A percentile compares a stretch with the other conserved stretches of the same genome.
Conservation (phyloP, 2,888 invertebrate species). For the Pseudococcus viburni region DNA sequence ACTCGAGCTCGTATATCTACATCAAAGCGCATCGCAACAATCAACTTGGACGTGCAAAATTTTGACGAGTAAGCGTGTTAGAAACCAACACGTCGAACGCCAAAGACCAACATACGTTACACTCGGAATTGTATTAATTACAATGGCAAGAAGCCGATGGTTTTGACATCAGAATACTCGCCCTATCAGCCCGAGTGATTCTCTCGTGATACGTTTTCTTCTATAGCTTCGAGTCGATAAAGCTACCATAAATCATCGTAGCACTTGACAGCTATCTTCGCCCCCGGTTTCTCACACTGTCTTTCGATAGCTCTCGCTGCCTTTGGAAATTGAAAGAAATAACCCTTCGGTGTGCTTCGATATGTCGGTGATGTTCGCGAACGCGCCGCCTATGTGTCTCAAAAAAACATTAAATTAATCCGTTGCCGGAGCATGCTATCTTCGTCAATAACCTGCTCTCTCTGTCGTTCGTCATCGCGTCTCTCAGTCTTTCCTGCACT, state of each 20-base stretch:
- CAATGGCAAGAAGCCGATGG: conserved; percentile 42
- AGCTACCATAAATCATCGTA: conserved; percentile 38
- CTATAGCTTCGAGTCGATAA: conserved; percentile 17
- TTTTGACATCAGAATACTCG: conserved; percentile 21
- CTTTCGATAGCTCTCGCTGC: background rate
- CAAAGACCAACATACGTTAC: conserved; percentile 32
- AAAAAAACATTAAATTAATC: conserved; percentile 42
- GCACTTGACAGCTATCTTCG: conserved; percentile 37
- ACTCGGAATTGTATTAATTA: conserved; percentile 46
- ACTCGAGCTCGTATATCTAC: background rate
- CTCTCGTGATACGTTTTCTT: background rate
- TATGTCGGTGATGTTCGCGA: background rate
- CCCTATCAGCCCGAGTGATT: conserved; percentile 18
- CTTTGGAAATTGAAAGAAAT: conserved; percentile 3
- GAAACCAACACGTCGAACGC: conserved; percentile 5
- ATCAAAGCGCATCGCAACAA: background rate
- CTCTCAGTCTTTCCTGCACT: background rate
- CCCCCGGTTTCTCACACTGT: background rate
- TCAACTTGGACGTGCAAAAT: background rate
- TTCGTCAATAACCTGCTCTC: conserved; percentile 4
- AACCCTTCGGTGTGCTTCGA: background rate
- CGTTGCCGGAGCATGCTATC: background rate
- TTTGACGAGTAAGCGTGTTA: conserved; percentile 26
- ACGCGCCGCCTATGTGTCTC: background rate
- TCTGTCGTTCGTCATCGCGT: background rate